Evolutionary conservation across 2,113 vertebrate genomes (phyloP).

Genomic region (Microcebus lehilahytsara): DNA sequence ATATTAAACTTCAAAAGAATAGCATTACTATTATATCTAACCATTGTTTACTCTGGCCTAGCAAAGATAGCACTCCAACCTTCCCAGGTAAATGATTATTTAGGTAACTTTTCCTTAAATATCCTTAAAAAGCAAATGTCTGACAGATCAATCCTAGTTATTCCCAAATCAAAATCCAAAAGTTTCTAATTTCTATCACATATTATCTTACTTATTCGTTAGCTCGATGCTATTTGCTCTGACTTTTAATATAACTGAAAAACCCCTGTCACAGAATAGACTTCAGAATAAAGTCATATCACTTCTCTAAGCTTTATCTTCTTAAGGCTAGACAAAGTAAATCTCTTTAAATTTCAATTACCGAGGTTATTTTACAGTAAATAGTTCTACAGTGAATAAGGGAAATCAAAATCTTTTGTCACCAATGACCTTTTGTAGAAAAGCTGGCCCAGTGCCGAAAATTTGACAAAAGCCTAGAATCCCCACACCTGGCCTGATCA

Average conservation of each 20-base stretch:
- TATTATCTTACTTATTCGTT: background rate
- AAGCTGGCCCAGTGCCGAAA: background rate
- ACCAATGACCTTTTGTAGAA: background rate
- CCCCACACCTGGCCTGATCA: background rate
- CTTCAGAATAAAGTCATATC: background rate
- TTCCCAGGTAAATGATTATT: background rate
- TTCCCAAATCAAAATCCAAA: background rate
- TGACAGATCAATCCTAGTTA: background rate
- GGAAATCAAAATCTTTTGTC: slow-evolving; percentile 30
- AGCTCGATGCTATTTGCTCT: background rate
- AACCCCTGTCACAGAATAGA: background rate
- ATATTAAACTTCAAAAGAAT: background rate
- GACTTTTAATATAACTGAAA: slow-evolving; percentile 5
- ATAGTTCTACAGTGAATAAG: background rate
- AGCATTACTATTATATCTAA: background rate
- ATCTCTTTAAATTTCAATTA: slow-evolving; percentile 32
- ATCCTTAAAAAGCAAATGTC: background rate
- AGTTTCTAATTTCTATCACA: background rate
- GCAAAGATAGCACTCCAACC: background rate
- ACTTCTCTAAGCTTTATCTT: slow-evolving; percentile 28
- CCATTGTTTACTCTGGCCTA: background rate
- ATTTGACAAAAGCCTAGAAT: background rate
- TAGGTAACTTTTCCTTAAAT: background rate
- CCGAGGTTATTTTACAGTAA: background rate
- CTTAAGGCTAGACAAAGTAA: slow-evolving; percentile 18